phyloP scores from a whole-genome alignment of 2,797 vertebrate species.

The Masticophis lateralis region DNA sequence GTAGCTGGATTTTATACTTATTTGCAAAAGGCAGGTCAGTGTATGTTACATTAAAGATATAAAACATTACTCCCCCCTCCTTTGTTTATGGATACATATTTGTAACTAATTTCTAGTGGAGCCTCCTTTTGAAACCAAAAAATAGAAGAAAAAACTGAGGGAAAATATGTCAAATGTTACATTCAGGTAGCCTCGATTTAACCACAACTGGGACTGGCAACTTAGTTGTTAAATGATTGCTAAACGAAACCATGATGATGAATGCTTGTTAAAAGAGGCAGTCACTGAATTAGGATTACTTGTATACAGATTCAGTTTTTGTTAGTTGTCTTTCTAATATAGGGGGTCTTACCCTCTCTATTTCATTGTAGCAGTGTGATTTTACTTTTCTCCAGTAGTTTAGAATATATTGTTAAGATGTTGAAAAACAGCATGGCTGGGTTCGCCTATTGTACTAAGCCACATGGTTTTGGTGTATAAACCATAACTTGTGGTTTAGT shows the following conservation, averaged over 20 bases:
- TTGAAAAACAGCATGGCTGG: background rate
- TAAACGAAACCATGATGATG: background rate
- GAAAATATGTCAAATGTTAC: background rate
- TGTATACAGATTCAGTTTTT: background rate
- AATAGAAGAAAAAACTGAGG: background rate
- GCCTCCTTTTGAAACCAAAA: background rate
- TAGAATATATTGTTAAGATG: background rate
- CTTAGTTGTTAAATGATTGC: background rate
- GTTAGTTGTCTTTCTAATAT: background rate
- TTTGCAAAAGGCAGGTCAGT: background rate
- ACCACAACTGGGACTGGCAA: background rate
- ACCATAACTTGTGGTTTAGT: background rate
- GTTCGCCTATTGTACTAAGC: background rate
- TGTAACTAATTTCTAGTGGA: conserved; percentile 18
- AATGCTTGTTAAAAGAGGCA: background rate
- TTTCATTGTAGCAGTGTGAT: background rate
- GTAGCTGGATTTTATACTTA: background rate
- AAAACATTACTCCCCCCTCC: background rate
- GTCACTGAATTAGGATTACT: background rate
- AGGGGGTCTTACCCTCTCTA: background rate
- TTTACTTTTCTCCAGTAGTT: accelerated
- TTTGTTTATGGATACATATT: conserved; percentile 23
- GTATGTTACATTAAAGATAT: background rate
- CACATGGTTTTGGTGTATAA: background rate
- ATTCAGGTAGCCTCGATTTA: background rate